Evolutionary conservation across 2,797 vertebrate species (phyloP), one percentile per base, ranked within the genome.

Genomic region (Cossypha dichroa): DNA sequence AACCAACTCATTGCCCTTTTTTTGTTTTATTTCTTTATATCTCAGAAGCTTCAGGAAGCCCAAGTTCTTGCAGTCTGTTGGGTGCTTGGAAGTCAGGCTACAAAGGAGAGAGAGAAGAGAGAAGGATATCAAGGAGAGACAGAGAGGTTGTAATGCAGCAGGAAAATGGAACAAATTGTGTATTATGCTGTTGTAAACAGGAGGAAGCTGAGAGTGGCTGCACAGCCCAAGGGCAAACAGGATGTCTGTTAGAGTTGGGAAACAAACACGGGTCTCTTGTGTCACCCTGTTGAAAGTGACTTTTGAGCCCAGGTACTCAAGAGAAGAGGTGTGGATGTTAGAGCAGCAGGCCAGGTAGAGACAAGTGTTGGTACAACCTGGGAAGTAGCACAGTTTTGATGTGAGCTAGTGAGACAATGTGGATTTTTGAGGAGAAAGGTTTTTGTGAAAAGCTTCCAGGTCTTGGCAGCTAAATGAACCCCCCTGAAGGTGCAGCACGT

Each of bases 191-290:
- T 11, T 90, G 66, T 84, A 86, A 93, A 73, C 76, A 69, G 67
- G 88, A 90, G 94, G 85, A 80, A 85, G 52, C 69, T 63, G 87
- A 88, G 46, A 52, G 54, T 64, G 58, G 38, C 78, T 87, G 38
- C 60, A 26, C 31, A 29, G 91, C 84, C 75, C 73, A 69, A 48
- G 91, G 88, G 91, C 87, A 81, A 28, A 88, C 96, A 95, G 94
- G 95, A 96, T 93, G 91, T 96, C 85, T 94, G 69, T 79, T 94
- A 34, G 87, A 38, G 73, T 4, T 86, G 69, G 95, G 76, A 88
- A 93, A 84, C 69, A 89, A 94, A 49, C 69, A 58, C 0, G 0
- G 36, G 76, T 62, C 79, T 81, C 60, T 51, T 45, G 33, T 83
- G 85, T 85, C 68, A 87, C 68, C 22, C 64, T 75, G 36, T 15